Percentiles rank a stretch among this genome's conserved stretches.
Evolutionary conservation across 2,113 vertebrate genomes (phyloP).

Genomic region (chimpanzee (Pan troglodytes)): NHGRI_mPanTro3-v2.1_pri NC_072414.2:58864001-58864500

Average conservation of each 20-base stretch:
- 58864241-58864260: background rate
- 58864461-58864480: background rate
- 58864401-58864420: background rate
- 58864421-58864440: background rate
- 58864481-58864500: background rate
- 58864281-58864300: background rate
- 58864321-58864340: background rate
- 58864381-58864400: background rate
- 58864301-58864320: background rate
- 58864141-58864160: background rate
- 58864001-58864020: background rate
- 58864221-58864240: background rate
- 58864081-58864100: background rate
- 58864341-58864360: background rate
- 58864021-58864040: background rate
- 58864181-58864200: slow-evolving; percentile 9
- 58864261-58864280: background rate
- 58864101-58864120: background rate
- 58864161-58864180: background rate
- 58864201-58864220: background rate
- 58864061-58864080: background rate
- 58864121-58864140: background rate
- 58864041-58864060: background rate
- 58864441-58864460: background rate
- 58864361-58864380: background rate